Percentiles rank a stretch among this genome's conserved stretches.
phyloP scores from a whole-genome alignment of 1,140 invertebrate genomes.

The Aphelinus certus region DNA sequence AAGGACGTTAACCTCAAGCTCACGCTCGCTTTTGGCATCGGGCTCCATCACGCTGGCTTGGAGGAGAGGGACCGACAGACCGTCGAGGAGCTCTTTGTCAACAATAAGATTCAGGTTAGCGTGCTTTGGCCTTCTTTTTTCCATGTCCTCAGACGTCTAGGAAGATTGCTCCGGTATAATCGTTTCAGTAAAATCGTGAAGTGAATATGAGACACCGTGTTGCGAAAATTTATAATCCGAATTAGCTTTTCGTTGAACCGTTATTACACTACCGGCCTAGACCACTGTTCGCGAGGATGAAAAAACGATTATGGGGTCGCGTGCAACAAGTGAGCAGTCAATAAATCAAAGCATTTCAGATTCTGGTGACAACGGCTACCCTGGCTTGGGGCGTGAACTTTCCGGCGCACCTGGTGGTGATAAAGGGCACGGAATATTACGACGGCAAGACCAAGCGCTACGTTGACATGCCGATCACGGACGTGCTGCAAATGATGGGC shows the following conservation, averaged over 20 bases:
- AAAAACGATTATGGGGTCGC: too few species aligned
- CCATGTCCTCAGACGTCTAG: too few species aligned
- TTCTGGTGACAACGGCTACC: constrained; percentile 97
- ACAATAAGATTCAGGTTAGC: constrained; percentile 93
- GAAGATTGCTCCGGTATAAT: too few species aligned
- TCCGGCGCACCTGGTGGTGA: constrained; percentile 89
- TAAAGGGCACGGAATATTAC: constrained; percentile 95
- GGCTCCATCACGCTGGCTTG: constrained; percentile 96
- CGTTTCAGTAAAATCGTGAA: too few species aligned
- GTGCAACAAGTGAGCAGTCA: too few species aligned
- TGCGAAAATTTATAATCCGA: too few species aligned
- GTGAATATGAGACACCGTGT: too few species aligned
- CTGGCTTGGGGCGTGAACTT: constrained; percentile 99
- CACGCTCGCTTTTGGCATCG: constrained; percentile 96
- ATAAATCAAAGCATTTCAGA: constrained; percentile 61
- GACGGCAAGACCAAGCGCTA: constrained; percentile 97
- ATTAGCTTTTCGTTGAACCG: too few species aligned
- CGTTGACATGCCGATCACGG: constrained; percentile 99
- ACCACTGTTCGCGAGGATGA: too few species aligned
- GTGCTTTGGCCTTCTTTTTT: too few species aligned
- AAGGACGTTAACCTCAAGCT: constrained; percentile 93
- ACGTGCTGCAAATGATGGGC: constrained; percentile 99
- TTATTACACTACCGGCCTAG: too few species aligned
- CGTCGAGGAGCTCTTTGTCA: constrained; percentile 95
- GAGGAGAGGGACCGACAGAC: constrained; percentile 90